A percentile compares a stretch with the other conserved stretches of the same genome.
Evolutionary conservation across 1,140 invertebrate genomes (phyloP).

Genomic region (Galendromus occidentalis): DNA sequence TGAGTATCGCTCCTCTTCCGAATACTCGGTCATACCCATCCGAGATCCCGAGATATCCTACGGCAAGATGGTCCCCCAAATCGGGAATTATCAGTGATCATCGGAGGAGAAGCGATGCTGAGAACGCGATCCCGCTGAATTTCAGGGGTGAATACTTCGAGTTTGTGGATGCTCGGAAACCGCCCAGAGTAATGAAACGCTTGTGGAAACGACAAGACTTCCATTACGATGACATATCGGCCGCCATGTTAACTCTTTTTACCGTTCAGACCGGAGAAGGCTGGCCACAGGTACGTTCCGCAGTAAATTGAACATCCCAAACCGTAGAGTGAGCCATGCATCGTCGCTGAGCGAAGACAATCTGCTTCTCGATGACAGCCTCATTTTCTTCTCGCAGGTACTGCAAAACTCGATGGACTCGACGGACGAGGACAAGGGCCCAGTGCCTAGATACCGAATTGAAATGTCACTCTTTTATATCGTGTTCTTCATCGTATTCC

Average conservation of each 20-base stretch:
- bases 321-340: background rate
- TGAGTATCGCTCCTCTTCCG: conserved; percentile 36
- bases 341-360: background rate
- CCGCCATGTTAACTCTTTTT: conserved; percentile 94
- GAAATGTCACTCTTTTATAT: conserved; percentile 99
- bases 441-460: conserved; percentile 92
- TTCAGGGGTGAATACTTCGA: conserved; percentile 76
- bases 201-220: conserved; percentile 77
- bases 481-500: conserved; percentile 99
- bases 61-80: too few relatives aligned
- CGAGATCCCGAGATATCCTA: too few relatives aligned
- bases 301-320: background rate
- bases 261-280: conserved; percentile 98
- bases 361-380: background rate
- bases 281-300: conserved; percentile 46
- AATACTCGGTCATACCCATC: background rate
- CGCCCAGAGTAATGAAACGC: conserved; percentile 58
- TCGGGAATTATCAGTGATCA: too few relatives aligned
- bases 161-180: conserved; percentile 53
- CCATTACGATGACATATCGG: conserved; percentile 94
- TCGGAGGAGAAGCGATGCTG: background rate
- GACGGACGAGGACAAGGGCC: conserved; percentile 86
- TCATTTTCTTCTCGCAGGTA: conserved; percentile 30
- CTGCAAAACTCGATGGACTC: conserved; percentile 98
- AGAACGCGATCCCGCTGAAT: background rate